Evolutionary conservation across 2,888 invertebrate species (phyloP).

Genomic region (Cheilosia soror): DNA sequence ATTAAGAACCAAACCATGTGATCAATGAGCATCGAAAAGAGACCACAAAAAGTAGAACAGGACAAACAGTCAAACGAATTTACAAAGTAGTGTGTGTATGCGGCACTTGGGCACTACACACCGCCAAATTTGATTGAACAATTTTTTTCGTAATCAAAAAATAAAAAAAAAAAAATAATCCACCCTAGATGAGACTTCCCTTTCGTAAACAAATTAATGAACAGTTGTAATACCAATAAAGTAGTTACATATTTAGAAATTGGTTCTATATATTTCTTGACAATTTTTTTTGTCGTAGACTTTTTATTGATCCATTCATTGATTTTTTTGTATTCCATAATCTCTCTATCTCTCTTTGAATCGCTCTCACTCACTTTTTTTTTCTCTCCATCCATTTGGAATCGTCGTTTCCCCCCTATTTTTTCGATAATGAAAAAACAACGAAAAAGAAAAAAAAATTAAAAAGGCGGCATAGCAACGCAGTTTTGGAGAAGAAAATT

Average conservation of each 20-base stretch:
- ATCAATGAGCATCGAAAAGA: slow-evolving; percentile 61
- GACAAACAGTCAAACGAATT: slow-evolving; percentile 14
- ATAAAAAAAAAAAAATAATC: not conserved
- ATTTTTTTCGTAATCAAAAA: slow-evolving; percentile 35
- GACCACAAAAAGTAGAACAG: slow-evolving; percentile 58
- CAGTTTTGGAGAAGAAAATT: slow-evolving; percentile 47
- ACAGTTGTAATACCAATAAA: not conserved
- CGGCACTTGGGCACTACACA: slow-evolving; percentile 74
- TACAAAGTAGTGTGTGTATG: slow-evolving; percentile 23
- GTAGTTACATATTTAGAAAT: not conserved
- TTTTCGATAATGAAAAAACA: slow-evolving; percentile 58
- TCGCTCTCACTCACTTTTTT: slow-evolving; percentile 36
- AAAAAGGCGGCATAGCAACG: slow-evolving; percentile 76
- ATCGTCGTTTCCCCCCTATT: slow-evolving; percentile 51
- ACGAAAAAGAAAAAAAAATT: slow-evolving; percentile 49
- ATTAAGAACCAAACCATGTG: slow-evolving; percentile 59
- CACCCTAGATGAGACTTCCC: slow-evolving; percentile 1
- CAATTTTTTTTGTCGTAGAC: slow-evolving; percentile 23
- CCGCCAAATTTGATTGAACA: slow-evolving; percentile 76
- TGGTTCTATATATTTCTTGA: slow-evolving; percentile 2
- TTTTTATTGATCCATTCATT: slow-evolving; percentile 83
- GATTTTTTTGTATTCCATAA: slow-evolving; percentile 80
- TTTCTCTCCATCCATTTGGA: slow-evolving; percentile 44
- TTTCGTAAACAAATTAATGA: slow-evolving; percentile 66
- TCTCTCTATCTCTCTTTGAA: slow-evolving; percentile 38